phyloP scores from a whole-genome alignment of 2,888 invertebrate species.

The Lottia scabra region DNA sequence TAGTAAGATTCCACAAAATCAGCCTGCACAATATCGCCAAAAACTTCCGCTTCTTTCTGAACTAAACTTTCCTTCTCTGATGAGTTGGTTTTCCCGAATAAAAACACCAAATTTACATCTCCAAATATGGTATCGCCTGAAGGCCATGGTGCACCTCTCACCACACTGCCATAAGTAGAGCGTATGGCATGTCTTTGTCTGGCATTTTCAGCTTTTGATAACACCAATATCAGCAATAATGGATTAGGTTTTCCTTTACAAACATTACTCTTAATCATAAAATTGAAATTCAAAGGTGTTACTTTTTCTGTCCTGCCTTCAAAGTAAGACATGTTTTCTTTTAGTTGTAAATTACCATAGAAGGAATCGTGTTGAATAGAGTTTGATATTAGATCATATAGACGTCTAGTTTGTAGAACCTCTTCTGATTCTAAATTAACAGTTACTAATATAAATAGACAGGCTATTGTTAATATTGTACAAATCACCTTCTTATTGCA shows the following conservation, averaged over 20 bases:
- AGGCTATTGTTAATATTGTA: no score
- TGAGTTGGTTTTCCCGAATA: conserved; percentile 30
- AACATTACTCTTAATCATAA: conserved; percentile 9
- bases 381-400: neutral
- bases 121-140: conserved; percentile 11
- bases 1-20: conserved; percentile 59
- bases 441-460: no score
- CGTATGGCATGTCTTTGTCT: conserved; percentile 25
- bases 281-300: conserved; percentile 12
- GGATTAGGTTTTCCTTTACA: conserved; percentile 2
- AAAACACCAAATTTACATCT: conserved; percentile 8
- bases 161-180: conserved; percentile 29
- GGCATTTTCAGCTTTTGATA: conserved; percentile 25
- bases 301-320: neutral
- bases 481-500: no score
- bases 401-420: neutral
- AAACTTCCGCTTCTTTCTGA: conserved; percentile 25
- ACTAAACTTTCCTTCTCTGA: conserved; percentile 1
- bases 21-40: conserved; percentile 34
- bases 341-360: conserved; percentile 8
- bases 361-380: neutral
- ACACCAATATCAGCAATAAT: conserved; percentile 25
- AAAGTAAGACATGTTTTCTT: neutral
- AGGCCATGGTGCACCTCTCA: conserved; percentile 7
- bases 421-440: neutral